Percentiles rank a stretch among this genome's conserved stretches.
Evolutionary conservation across 1,140 invertebrate genomes (phyloP).

Genomic region (Psix sp.): DNA sequence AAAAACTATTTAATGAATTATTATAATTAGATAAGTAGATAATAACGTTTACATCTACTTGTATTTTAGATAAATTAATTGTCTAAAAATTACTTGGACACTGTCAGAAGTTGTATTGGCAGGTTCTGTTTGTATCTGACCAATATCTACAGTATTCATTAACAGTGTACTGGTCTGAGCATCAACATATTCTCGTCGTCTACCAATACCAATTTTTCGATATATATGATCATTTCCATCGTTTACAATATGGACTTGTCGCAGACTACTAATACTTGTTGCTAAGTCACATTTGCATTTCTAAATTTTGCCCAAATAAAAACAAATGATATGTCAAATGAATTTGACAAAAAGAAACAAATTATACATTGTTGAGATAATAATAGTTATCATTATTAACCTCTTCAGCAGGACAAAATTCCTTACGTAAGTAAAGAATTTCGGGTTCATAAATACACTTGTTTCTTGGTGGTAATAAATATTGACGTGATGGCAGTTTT

Average conservation of each 20-base stretch:
- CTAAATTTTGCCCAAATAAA: slow-evolving; percentile 6
- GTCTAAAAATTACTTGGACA: slow-evolving; percentile 59
- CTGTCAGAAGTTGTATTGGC: slow-evolving; percentile 21
- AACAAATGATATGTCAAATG: not conserved
- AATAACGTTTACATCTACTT: too few species aligned
- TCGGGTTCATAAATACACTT: slow-evolving; percentile 29
- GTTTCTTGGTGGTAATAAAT: slow-evolving; percentile 6
- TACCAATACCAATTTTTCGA: slow-evolving; percentile 56
- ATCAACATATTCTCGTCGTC: slow-evolving; percentile 65
- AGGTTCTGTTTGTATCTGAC: slow-evolving; percentile 64
- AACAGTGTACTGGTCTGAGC: slow-evolving; percentile 56
- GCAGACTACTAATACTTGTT: slow-evolving; percentile 65
- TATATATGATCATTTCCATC: slow-evolving; percentile 47
- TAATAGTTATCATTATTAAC: too few species aligned
- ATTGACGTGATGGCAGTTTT: slow-evolving; percentile 24
- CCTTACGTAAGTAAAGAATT: slow-evolving; percentile 39
- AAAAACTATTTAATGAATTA: too few species aligned
- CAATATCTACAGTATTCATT: slow-evolving; percentile 25
- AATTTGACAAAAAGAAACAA: slow-evolving; percentile 2
- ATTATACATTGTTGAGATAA: too few species aligned
- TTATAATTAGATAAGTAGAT: too few species aligned
- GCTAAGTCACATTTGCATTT: slow-evolving; percentile 55
- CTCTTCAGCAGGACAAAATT: slow-evolving; percentile 16
- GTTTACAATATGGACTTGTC: slow-evolving; percentile 13
- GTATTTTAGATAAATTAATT: too few species aligned